Evolutionary conservation across 64 coral and sea anemone genomes (phyloP).

Genomic region (Montipora capricornis): DNA sequence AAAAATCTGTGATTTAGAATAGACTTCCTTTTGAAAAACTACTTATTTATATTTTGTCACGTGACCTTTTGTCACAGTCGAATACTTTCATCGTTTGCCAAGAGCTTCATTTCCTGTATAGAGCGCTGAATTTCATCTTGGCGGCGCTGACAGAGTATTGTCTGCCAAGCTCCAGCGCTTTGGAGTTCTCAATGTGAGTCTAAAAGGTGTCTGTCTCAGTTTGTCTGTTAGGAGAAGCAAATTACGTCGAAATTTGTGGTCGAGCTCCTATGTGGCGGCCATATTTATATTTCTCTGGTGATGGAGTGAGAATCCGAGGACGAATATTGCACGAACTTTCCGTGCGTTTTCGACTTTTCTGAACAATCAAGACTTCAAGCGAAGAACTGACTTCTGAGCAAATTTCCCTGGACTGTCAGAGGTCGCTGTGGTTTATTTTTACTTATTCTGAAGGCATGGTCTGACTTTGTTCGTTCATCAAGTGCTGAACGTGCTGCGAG

Average conservation of each 20-base stretch:
- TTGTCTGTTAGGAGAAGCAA: not conserved
- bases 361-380: not conserved
- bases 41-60: constrained; percentile 26
- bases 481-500: not conserved
- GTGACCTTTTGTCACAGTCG: constrained; percentile 42
- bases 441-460: not conserved
- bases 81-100: constrained; percentile 34
- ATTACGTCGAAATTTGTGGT: not conserved
- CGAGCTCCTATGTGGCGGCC: constrained; percentile 11
- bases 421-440: no score
- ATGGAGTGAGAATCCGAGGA: constrained; percentile 29
- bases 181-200: not conserved
- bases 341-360: not conserved
- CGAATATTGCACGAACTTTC: constrained; percentile 20
- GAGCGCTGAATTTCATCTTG: not conserved
- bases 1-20: not conserved
- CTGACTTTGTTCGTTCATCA: not conserved
- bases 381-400: not conserved
- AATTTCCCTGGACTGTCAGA: not conserved
- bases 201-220: not conserved
- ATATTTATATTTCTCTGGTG: constrained; percentile 19
- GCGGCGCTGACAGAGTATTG: not conserved
- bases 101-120: constrained; percentile 15
- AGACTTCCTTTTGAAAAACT: not conserved
- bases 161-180: not conserved